Evolutionary conservation across 2,888 invertebrate species (phyloP).

Genomic region (Stictocephala bisonia): DNA sequence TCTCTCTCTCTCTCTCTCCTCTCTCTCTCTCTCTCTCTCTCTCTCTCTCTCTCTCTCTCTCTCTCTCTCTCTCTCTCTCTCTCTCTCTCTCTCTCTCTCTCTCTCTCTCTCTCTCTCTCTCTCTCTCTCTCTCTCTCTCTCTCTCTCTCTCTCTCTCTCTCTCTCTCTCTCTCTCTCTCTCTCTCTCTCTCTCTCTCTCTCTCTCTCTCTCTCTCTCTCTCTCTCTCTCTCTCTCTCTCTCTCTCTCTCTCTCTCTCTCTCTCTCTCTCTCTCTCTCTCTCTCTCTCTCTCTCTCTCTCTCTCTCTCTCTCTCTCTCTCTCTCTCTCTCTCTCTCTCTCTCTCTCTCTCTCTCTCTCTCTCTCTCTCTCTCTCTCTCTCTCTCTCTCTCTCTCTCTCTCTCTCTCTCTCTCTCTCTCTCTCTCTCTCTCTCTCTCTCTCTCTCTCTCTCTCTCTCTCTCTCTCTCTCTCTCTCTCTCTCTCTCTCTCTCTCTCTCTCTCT

Average conservation of each 20-base stretch:
- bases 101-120: neutral
- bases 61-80: neutral
- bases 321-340: neutral
- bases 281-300: neutral
- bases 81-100: neutral
- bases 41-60: neutral
- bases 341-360: neutral
- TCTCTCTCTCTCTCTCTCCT: no score
- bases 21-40: neutral
- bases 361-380: neutral
- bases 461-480: no score
- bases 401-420: neutral
- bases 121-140: neutral
- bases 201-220: slow-evolving; percentile 9
- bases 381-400: neutral
- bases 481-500: neutral
- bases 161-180: slow-evolving; percentile 13
- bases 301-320: neutral
- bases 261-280: neutral
- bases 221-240: neutral
- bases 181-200: slow-evolving; percentile 6
- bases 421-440: neutral
- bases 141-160: neutral
- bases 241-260: neutral
- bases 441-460: neutral